Base-by-base conservation (phyloP, 2,113 vertebrate species). In the Lates calcarifer region DNA sequence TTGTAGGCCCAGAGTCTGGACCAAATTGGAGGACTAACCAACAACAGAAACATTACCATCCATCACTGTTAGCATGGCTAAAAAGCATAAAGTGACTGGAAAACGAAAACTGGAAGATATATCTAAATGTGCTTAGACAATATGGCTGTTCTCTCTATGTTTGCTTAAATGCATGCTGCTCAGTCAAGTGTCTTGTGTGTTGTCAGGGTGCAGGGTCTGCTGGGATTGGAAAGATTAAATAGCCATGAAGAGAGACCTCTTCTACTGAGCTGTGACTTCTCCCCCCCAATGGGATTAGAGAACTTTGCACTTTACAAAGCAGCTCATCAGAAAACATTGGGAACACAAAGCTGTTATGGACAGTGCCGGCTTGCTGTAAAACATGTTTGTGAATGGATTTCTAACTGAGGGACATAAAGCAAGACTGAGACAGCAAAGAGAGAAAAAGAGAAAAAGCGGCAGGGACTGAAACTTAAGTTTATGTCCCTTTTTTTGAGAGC, bases 271-370 rank as follows among this genome's bases (percentile, higher is more conserved):
- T 87, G 63, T 90, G 88, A 80, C 77, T 79, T 81, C 62, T 69
- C 29, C 62, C 70, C 62, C 70, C 66, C 74, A 35, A 79, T 63
- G 55, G 88, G 79, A 90, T 89, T 90, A 89, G 71, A 71, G 79
- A 85, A 86, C 85, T 83, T 83, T 87, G 83, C 85, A 90, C 87
- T 90, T 86, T 85, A 87, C 82, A 87, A 74, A 90, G 89, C 84
- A 72, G 84, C 82, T 89, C 78, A 87, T 86, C 75, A 73, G 66
- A 85, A 88, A 86, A 90, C 77, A 81, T 39, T 33, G 62, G 37
- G 17, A 74, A 69, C 83, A 83, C 83, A 88, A 86, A 83, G 82
- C 84, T 83, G 82, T 56, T 77, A 77, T 68, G 80, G 80, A 88
- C 77, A 60, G 71, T 29, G 35, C 26, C 37, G 53, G 62, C 2